Evolutionary conservation across 2,113 vertebrate species (phyloP).

Genomic region (Coptodon rendalli): DNA sequence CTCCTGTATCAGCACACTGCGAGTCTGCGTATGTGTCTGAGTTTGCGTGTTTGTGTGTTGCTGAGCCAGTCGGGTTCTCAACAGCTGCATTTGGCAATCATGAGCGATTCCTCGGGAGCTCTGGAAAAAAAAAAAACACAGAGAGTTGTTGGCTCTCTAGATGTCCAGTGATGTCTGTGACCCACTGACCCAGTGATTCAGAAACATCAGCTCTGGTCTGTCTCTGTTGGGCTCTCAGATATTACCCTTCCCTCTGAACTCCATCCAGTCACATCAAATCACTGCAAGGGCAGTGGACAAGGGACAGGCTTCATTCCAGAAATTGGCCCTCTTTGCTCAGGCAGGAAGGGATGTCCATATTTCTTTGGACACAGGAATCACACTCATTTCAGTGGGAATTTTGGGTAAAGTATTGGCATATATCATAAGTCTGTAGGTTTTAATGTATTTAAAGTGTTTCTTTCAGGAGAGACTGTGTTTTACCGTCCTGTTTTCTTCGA

Average conservation of each 20-base stretch:
- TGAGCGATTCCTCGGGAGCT: conserved; percentile 22
- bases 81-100: conserved; percentile 25
- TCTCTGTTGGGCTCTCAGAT: conserved; percentile 38
- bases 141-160: conserved; percentile 19
- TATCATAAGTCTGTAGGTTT: neutral
- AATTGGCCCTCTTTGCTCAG: neutral
- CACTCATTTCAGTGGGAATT: neutral
- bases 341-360: neutral
- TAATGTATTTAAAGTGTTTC: neutral
- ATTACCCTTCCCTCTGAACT: conserved; percentile 42
- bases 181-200: conserved; percentile 70
- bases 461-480: neutral
- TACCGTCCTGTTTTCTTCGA: neutral
- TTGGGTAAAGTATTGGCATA: neutral
- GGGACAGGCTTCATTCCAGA: conserved; percentile 31
- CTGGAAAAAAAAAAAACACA: neutral
- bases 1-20: conserved; percentile 14
- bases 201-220: conserved; percentile 47
- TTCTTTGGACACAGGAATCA: neutral
- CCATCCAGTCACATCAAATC: conserved; percentile 43
- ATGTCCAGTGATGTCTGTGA: conserved; percentile 59
- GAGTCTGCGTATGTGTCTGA: neutral
- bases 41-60: neutral
- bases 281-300: conserved; percentile 28
- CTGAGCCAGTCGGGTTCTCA: conserved; percentile 4